Base-by-base conservation (phyloP, 2,113 vertebrate genomes). In the Gadus chalcogrammus region DNA sequence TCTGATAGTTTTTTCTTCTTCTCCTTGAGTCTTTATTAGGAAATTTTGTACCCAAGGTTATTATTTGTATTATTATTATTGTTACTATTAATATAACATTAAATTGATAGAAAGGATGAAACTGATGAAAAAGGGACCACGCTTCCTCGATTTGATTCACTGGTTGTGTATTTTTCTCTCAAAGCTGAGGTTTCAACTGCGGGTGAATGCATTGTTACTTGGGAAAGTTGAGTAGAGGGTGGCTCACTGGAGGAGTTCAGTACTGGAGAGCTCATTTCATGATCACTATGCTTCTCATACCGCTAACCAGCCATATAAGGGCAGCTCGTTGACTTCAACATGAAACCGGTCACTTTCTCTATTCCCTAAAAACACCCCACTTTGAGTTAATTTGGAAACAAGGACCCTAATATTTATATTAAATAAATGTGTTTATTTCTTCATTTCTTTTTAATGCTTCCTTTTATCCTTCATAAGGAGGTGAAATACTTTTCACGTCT, bases 41-140 rank as follows among this genome's bases (percentile, higher is more conserved):
- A 77, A 7, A 76, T 85, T 87, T 83, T 82, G 80, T 85, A 80
- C 74, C 77, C 65, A 71, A 62, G 70, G 61, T 76, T 76, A 82
- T 64, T 31, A 74, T 79, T 31, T 75, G 77, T 81, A 72, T 76
- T 48, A 48, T 48, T 48, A 48, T 48, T 48, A 9, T 48, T 48
- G 11, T 48, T 48, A 48, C 11, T 48, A 13, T 48, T 48, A 48
- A 12, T 48, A 48, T 48, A 73, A 82, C 64, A 75, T 83, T 79
- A 87, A 88, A 87, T 84, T 75, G 73, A 77, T 64, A 42, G 71
- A 71, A 22, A 70, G 56, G 56, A 85, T 83, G 82, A 76, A 85
- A 82, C 71, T 76, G 83, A 68, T 82, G 71, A 86, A 92, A 48
- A 95, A 97, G 95, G 96, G 96, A 97, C 95, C 96, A 97, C 88